Percentiles rank a stretch among this genome's conserved stretches.
These are phyloP conservation scores for Nipponia nippon DNA, from an alignment of 2,113 vertebrate species.

Conservation along the genomic window DNA sequence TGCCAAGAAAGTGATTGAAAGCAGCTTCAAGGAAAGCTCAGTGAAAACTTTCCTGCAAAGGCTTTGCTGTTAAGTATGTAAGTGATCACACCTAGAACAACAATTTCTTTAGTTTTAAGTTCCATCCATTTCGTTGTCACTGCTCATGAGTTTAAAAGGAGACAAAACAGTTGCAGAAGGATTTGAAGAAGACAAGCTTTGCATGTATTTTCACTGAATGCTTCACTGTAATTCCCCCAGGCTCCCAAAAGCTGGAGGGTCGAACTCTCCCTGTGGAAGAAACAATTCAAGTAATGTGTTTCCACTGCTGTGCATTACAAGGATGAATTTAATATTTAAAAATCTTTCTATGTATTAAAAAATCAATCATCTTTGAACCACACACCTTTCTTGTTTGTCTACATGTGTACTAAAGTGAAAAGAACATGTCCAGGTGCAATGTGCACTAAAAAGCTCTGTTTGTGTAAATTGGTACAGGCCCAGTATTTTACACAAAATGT, in stretches of 20 bases:
- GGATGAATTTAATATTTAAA: background rate
- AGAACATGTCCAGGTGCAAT: background rate
- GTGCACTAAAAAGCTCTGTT: background rate
- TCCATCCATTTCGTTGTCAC: background rate
- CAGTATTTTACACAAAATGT: background rate
- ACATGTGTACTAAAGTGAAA: background rate
- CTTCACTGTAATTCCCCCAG: background rate
- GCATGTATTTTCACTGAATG: background rate
- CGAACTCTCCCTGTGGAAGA: background rate
- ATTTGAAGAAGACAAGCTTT: background rate
- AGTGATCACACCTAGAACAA: background rate
- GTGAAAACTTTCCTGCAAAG: background rate
- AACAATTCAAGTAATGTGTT: background rate
- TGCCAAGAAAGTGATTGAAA: background rate
- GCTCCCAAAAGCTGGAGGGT: background rate
- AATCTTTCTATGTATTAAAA: background rate
- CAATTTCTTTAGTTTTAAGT: background rate
- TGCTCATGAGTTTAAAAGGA: background rate
- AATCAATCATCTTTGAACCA: background rate
- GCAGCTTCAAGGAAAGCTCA: background rate
- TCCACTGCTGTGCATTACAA: background rate
- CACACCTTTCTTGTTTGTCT: background rate
- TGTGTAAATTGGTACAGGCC: background rate
- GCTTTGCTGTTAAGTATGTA: background rate
- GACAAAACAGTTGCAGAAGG: background rate